Conservation (phyloP, 2,113 vertebrate genomes). For the Tetraodon nigroviridis region DNA sequence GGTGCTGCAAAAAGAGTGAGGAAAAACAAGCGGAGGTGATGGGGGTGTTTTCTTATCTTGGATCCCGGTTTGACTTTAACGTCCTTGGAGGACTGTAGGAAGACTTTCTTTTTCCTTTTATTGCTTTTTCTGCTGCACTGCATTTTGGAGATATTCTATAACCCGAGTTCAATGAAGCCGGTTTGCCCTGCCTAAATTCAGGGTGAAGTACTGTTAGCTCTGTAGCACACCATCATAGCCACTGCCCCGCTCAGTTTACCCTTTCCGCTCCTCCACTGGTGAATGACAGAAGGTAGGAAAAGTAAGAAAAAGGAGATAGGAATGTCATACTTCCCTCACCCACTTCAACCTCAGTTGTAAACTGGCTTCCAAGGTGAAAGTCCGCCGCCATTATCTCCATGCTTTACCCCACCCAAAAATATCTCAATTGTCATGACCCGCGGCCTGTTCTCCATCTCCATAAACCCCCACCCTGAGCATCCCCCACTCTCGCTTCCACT, state of each 20-base stretch:
- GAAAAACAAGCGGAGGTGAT: not conserved
- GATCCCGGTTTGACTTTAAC: constrained; percentile 9
- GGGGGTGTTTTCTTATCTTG: constrained; percentile 1
- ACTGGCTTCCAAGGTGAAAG: too few species aligned
- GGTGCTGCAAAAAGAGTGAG: not conserved
- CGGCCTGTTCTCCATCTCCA: constrained; percentile 24
- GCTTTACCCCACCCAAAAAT: constrained; percentile 44
- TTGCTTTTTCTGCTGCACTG: not conserved
- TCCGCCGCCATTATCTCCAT: too few species aligned
- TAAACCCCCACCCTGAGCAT: constrained; percentile 2
- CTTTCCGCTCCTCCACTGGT: too few species aligned
- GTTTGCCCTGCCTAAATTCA: too few species aligned
- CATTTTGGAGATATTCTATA: too few species aligned
- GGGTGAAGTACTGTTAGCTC: too few species aligned
- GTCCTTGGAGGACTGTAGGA: constrained; percentile 9
- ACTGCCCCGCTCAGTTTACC: not conserved
- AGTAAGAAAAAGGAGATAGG: too few species aligned
- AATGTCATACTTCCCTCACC: too few species aligned
- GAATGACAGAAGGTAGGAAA: too few species aligned
- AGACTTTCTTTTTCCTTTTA: not conserved
- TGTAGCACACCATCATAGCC: not conserved
- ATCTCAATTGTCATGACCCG: constrained; percentile 60
- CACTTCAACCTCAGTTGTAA: too few species aligned
- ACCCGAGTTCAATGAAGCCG: too few species aligned
- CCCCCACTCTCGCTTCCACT: constrained; percentile 38